Evolutionary conservation across 2,888 invertebrate species (phyloP), one percentile per base, ranked within the genome.

Genomic region (Clitarchus hookeri): DNA sequence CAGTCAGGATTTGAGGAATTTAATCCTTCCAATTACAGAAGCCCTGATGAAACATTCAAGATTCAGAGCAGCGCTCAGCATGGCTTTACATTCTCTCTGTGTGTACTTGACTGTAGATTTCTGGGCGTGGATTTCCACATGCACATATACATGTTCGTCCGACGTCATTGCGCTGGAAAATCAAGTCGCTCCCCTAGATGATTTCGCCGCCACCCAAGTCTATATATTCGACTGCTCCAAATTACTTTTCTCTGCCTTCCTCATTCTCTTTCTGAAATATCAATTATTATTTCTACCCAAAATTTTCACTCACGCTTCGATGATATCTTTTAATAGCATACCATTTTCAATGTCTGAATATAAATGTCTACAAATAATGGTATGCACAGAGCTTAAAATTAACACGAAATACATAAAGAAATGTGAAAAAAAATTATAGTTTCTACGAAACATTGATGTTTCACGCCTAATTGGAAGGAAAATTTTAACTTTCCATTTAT

Each of bases 21-120:
- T 86, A 86, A 86, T 86, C 86, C 86, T 84, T 84, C 86, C 86
- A 86, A 86, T 86, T 86, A 86, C 86, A 86, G 86, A 84, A 85
- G 85, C 86, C 86, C 48, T 85, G 85, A 86, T 86, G 86, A 86
- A 86, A 86, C 86, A 86, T 86, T 85, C 86, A 86, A 86, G 86
- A 86, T 86, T 84, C 86, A 84, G 84, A 86, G 78, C 86, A n/a
- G 83, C 48, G 84, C 80, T 65, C 84, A 84, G 80, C 44, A 80
- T 48, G 78, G 84, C 78, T 36, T 82, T 82, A 82, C 25, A 82
- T 82, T 82, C 82, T 27, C 82, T 82, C 27, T 82, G 44, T 82
- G 82, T 82, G 13, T 82, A 44, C 82, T 23, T 82, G 82, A 36
- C 27, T 82, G 82, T 36, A 44, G 27, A n/a, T 82, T 23, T 26